Conservation (phyloP, 2,888 invertebrate genomes). For the Ormia ochracea region DNA sequence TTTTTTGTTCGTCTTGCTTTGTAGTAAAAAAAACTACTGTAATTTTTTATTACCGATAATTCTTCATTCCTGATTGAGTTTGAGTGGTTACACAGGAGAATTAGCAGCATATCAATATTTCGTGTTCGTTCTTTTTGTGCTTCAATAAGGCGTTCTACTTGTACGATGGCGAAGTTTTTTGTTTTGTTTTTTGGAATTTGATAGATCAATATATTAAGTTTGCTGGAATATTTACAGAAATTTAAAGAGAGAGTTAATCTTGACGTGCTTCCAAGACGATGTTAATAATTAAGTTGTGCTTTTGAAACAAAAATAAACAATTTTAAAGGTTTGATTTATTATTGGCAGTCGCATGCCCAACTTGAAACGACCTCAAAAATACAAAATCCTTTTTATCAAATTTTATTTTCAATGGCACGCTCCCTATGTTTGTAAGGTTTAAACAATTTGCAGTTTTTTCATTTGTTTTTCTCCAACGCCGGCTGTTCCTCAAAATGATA, state of each 20-base stretch:
- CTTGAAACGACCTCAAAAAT: too few relatives aligned
- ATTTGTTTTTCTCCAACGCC: not conserved
- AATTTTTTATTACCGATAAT: conserved; percentile 58
- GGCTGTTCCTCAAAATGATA: conserved; percentile 10
- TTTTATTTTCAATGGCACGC: not conserved
- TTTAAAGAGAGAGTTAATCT: not conserved
- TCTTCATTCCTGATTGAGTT: conserved; percentile 62
- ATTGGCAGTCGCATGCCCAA: too few relatives aligned
- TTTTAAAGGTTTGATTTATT: too few relatives aligned
- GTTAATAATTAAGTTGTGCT: not conserved
- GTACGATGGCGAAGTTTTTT: conserved; percentile 12
- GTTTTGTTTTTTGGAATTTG: not conserved
- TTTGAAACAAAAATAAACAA: too few relatives aligned
- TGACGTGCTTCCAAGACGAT: not conserved
- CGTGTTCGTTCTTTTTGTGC: not conserved
- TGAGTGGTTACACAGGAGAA: conserved; percentile 56
- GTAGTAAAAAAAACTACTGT: conserved; percentile 20
- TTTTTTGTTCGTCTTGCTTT: not conserved
- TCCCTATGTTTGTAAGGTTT: not conserved
- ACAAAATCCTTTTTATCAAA: not conserved
- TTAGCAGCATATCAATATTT: conserved; percentile 25
- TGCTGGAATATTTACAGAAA: not conserved
- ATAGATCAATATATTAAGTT: not conserved
- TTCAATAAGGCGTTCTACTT: conserved; percentile 14
- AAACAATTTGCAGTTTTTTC: not conserved